These are phyloP conservation scores for Psephotus haematonotus DNA, from an alignment of 2,113 vertebrate species.

Conservation along the genomic window DNA sequence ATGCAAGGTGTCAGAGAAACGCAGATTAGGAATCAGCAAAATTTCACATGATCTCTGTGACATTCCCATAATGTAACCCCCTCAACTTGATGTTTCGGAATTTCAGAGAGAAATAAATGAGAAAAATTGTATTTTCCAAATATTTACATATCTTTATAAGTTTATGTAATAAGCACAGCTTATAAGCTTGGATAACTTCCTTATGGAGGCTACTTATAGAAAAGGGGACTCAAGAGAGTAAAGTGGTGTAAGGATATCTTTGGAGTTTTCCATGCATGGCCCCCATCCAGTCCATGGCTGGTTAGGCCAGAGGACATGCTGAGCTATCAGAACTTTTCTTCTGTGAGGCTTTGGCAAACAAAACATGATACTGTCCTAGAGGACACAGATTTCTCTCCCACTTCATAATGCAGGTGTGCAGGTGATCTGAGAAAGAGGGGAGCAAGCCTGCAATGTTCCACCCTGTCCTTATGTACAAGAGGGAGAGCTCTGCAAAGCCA, in stretches of 20 bases:
- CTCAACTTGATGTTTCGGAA: not conserved
- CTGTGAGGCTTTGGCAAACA: not conserved
- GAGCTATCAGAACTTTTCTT: not conserved
- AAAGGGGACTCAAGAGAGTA: not conserved
- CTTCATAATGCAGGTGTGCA: not conserved
- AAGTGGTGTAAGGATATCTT: not conserved
- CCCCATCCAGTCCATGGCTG: not conserved
- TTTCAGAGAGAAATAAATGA: not conserved
- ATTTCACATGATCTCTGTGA: not conserved
- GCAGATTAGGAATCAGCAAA: not conserved
- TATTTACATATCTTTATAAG: not conserved
- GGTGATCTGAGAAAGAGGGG: not conserved
- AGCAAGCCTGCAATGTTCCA: not conserved
- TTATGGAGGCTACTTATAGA: not conserved
- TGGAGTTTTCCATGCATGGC: not conserved
- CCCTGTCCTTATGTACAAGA: not conserved
- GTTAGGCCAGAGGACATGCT: not conserved
- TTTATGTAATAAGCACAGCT: not conserved
- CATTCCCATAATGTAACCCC: not conserved
- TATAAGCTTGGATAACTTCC: not conserved
- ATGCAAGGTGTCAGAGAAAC: constrained; percentile 4
- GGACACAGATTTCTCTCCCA: not conserved
- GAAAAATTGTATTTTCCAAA: not conserved
- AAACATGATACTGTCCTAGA: not conserved
- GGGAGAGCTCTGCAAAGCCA: not conserved